Conservation (phyloP, 2,888 invertebrate genomes). For the Neocrepidodera transversa region DNA sequence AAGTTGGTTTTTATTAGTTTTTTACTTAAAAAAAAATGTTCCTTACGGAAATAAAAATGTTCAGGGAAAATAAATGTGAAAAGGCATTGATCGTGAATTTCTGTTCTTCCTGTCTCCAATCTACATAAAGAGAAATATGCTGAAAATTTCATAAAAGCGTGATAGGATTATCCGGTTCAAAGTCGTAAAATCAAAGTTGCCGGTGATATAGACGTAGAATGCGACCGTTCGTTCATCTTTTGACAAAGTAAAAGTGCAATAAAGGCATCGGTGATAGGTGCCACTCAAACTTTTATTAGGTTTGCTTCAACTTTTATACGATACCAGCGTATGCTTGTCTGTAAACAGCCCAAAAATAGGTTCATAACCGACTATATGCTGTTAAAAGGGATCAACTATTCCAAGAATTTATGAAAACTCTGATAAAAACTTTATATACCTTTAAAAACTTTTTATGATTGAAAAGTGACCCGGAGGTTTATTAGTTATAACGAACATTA, state of each 20-base stretch:
- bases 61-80: too few relatives aligned
- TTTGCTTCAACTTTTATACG: slow-evolving; percentile 41
- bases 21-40: too few relatives aligned
- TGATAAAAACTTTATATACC: not conserved
- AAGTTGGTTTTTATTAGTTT: too few relatives aligned
- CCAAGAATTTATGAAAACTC: slow-evolving; percentile 7
- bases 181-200: slow-evolving; percentile 42
- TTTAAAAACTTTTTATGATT: not conserved
- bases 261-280: slow-evolving; percentile 45
- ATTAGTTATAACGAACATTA: not conserved
- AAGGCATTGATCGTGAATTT: not conserved
- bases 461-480: not conserved
- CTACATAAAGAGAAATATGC: slow-evolving; percentile 14
- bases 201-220: slow-evolving; percentile 33
- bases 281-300: slow-evolving; percentile 48
- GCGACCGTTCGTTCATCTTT: slow-evolving; percentile 31
- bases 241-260: slow-evolving; percentile 49
- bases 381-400: slow-evolving; percentile 16
- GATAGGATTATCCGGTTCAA: slow-evolving; percentile 21
- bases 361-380: slow-evolving; percentile 11
- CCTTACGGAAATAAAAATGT: too few relatives aligned
- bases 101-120: not conserved
- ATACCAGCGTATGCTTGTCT: slow-evolving; percentile 13
- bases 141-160: slow-evolving; percentile 17
- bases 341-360: slow-evolving; percentile 17